phyloP scores from a whole-genome alignment of 1,140 invertebrate species.

The Globodera ellingtonae region DNA sequence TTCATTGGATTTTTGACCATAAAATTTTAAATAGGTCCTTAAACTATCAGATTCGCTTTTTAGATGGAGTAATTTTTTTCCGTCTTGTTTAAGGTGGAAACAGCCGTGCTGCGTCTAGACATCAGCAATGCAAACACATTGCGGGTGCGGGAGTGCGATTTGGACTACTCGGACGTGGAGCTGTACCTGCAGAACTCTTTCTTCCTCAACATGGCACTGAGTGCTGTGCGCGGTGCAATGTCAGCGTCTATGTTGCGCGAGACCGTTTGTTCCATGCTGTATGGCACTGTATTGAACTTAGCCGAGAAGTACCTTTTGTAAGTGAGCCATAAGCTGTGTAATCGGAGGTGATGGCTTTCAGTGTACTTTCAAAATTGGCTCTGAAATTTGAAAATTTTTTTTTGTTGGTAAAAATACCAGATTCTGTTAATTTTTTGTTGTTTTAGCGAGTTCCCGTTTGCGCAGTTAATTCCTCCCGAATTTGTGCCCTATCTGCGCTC shows the following conservation, averaged over 20 bases:
- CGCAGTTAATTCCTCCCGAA: conserved; percentile 45
- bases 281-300: conserved; percentile 35
- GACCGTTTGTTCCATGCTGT: conserved; percentile 26
- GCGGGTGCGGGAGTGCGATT: conserved; percentile 2
- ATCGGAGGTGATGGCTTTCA: no score
- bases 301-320: conserved; percentile 45
- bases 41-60: no score
- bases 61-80: no score
- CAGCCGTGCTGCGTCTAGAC: not conserved
- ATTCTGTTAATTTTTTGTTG: conserved; percentile 9
- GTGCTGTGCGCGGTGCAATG: conserved; percentile 22
- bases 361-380: not conserved
- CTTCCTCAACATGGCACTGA: conserved; percentile 35
- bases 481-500: conserved; percentile 46
- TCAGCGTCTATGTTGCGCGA: conserved; percentile 2
- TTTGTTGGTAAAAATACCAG: not conserved
- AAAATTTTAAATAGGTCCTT: no score
- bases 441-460: conserved; percentile 56
- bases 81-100: not conserved
- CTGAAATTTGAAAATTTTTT: not conserved
- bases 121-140: not conserved
- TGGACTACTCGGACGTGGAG: conserved; percentile 27
- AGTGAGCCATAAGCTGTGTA: not conserved
- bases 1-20: no score
- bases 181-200: conserved; percentile 24